Evolutionary conservation across 2,797 vertebrate species (phyloP).

Genomic region (Clarias platycephalus): DNA sequence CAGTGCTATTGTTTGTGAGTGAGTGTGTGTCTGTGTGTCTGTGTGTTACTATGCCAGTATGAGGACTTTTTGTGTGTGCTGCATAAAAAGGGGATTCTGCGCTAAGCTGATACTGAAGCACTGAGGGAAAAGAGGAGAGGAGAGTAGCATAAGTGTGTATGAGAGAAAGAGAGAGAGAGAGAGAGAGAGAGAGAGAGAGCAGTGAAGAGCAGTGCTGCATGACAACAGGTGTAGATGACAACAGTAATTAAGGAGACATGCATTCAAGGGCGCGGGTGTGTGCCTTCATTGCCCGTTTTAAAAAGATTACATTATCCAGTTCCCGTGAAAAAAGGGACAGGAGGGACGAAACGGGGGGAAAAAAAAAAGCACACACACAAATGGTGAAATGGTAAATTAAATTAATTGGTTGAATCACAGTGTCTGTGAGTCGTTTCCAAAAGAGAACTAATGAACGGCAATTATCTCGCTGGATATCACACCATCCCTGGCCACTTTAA

Average conservation of each 20-base stretch:
- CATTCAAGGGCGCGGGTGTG: conserved; percentile 28
- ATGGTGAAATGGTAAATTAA: conserved; percentile 26
- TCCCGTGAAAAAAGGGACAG: background rate
- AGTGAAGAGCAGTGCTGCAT: conserved; percentile 46
- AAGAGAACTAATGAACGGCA: background rate
- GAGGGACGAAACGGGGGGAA: background rate
- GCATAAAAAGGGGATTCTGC: conserved; percentile 68
- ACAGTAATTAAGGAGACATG: conserved; percentile 50
- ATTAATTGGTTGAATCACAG: conserved; percentile 19
- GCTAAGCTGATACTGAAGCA: conserved; percentile 67
- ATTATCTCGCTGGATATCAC: background rate
- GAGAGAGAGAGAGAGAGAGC: conserved; percentile 37
- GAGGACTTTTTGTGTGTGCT: conserved; percentile 59
- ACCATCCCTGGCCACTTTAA: background rate
- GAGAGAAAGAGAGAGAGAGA: conserved; percentile 38
- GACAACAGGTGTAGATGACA: conserved; percentile 58
- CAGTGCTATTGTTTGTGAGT: conserved; percentile 35
- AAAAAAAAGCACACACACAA: background rate
- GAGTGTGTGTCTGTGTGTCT: conserved; percentile 47
- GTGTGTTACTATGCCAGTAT: conserved; percentile 36
- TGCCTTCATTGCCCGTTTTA: conserved; percentile 19
- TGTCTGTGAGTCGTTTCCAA: background rate
- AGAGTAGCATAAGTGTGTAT: conserved; percentile 33
- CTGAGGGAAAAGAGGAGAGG: conserved; percentile 34
- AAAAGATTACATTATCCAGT: conserved; percentile 22